A percentile compares a stretch with the other conserved stretches of the same genome.
Evolutionary conservation across 2,888 invertebrate genomes (phyloP).

Genomic region (Aporophyla nigra): DNA sequence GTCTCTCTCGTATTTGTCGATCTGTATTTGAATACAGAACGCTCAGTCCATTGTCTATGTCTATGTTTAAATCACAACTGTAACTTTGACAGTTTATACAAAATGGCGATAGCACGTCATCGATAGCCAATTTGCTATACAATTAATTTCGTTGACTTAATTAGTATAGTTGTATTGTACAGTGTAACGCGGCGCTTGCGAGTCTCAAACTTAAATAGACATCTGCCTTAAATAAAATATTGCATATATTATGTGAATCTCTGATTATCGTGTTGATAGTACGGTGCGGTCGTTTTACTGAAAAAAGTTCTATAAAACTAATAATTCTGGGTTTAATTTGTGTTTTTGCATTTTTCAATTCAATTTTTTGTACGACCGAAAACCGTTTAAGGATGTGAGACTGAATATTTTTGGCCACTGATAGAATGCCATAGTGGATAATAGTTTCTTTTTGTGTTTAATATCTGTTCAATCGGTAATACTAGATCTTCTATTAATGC

Average conservation of each 20-base stretch:
- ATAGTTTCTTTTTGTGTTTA: not conserved
- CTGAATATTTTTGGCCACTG: not conserved
- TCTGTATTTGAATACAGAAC: too few species aligned
- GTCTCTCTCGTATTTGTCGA: too few species aligned
- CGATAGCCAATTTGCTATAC: not conserved
- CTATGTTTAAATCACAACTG: not conserved
- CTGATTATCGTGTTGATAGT: slow-evolving; percentile 42
- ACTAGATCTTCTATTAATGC: too few species aligned
- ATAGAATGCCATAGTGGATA: not conserved
- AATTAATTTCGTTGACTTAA: slow-evolving; percentile 1
- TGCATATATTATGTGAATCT: slow-evolving; percentile 69
- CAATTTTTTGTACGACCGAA: not conserved
- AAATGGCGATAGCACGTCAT: not conserved
- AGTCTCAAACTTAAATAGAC: slow-evolving; percentile 60
- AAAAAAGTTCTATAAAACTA: not conserved
- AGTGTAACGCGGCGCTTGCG: slow-evolving; percentile 57
- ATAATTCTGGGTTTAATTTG: not conserved
- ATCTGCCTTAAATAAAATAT: slow-evolving; percentile 65
- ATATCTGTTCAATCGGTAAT: too few species aligned
- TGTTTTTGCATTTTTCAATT: too few species aligned
- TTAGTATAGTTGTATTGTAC: slow-evolving; percentile 50
- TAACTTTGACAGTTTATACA: not conserved
- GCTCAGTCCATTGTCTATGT: too few species aligned
- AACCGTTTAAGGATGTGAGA: not conserved
- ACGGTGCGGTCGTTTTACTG: slow-evolving; percentile 44